Evolutionary conservation across 2,888 invertebrate species (phyloP), one percentile per base, ranked within the genome.

Genomic region (Pimpla rufipes): DNA sequence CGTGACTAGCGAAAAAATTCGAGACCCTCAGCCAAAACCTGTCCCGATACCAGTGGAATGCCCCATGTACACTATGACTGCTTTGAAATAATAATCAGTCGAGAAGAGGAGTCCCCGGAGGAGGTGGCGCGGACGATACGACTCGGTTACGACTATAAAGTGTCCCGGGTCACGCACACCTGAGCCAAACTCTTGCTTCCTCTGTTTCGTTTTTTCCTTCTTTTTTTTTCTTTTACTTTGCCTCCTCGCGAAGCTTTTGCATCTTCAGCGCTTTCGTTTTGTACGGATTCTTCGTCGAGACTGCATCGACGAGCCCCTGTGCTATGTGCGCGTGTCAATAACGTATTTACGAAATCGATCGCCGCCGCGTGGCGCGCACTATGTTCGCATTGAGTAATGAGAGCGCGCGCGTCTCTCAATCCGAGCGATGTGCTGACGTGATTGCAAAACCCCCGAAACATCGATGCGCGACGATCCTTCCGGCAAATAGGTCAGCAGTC

Each of bases 71-170:
- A n/a, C n/a, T n/a, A 66, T 40, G 67, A 71, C 59, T 45, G 66
- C 71, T 71, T 37, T 79, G 68, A 83, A 83, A 83, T 83, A 83
- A 83, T 83, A 83, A 83, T 83, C 83, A 75, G 64, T 55, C 79
- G 83, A 70, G 79, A 75, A 70, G 79, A 75, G 73, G 79, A 71
- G 82, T 71, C 66, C 75, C 75, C 47, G 66, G 5, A 57, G 75
- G 70, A 70, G 66, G 21, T 55, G 62, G 52, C 47, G 55, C 55
- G 40, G 59, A 50, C 59, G 64, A 74, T 23, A 70, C 73, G 52
- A 40, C 45, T 62, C 42, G 64, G 35, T 70, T 62, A 74, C 40
- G 66, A 45, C 57, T 47, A 68, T 18, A 52, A 59, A 77, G 74
- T 70, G 71, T 71, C 66, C 70, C 52, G 71, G 79, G 75, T 79